phyloP scores from a whole-genome alignment of 2,888 invertebrate species.

The Drosophila koepferae region DNA sequence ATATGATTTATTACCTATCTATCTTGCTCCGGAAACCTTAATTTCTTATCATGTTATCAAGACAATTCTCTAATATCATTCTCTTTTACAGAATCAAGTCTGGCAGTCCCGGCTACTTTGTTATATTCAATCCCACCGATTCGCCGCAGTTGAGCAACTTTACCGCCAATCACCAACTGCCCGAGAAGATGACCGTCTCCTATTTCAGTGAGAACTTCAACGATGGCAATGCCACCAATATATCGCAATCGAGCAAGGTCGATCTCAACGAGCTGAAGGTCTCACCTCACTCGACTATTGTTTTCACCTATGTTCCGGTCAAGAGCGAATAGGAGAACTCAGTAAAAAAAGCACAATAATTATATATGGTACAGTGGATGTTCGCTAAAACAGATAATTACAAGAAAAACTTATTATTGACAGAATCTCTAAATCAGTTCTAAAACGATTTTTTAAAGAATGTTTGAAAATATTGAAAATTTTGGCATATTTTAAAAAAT shows the following conservation, averaged over 20 bases:
- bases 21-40: too few relatives aligned
- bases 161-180: slow-evolving; percentile 85
- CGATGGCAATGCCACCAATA: slow-evolving; percentile 56
- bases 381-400: not conserved
- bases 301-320: slow-evolving; percentile 90
- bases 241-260: slow-evolving; percentile 86
- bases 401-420: not conserved
- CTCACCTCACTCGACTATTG: slow-evolving; percentile 88
- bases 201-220: slow-evolving; percentile 86
- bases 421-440: not conserved
- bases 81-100: slow-evolving; percentile 87
- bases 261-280: slow-evolving; percentile 87
- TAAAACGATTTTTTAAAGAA: too few relatives aligned
- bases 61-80: slow-evolving; percentile 11
- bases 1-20: too few relatives aligned
- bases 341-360: slow-evolving; percentile 9
- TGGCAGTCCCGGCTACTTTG: slow-evolving; percentile 91
- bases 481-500: not conserved
- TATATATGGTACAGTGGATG: slow-evolving; percentile 6
- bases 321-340: slow-evolving; percentile 68
- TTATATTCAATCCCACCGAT: slow-evolving; percentile 89
- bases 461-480: too few relatives aligned
- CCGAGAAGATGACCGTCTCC: slow-evolving; percentile 88
- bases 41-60: not conserved
- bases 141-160: slow-evolving; percentile 87